phyloP scores from a whole-genome alignment of 1,140 invertebrate species.

The Drosophila asahinai region DNA sequence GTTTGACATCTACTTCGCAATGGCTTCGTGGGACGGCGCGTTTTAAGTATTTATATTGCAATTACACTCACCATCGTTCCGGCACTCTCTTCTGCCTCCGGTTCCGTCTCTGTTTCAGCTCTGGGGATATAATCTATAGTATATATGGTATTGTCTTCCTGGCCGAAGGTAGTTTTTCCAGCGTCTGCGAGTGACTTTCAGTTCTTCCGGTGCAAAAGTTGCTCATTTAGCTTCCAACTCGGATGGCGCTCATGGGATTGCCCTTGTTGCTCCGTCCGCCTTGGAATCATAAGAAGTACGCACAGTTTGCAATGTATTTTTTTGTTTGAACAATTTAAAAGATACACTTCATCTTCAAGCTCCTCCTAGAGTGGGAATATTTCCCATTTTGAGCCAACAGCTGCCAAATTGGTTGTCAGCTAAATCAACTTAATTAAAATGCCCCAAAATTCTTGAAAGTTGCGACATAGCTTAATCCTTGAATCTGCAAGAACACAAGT shows the following conservation, averaged over 20 bases:
- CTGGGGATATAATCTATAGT: neutral
- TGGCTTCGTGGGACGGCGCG: conserved; percentile 49
- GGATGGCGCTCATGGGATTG: conserved; percentile 28
- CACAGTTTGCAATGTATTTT: conserved; percentile 4
- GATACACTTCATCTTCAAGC: too few relatives aligned
- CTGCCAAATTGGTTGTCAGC: conserved; percentile 9
- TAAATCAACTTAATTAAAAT: conserved; percentile 39
- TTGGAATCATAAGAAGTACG: conserved; percentile 12
- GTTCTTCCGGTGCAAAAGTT: conserved; percentile 5
- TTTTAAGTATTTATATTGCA: conserved; percentile 70
- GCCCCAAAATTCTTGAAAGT: neutral
- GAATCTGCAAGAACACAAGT: conserved; percentile 5
- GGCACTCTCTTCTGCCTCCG: conserved; percentile 2
- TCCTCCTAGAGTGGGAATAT: too few relatives aligned
- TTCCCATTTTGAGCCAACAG: neutral
- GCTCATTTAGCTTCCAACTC: conserved; percentile 43
- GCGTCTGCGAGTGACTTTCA: conserved; percentile 12
- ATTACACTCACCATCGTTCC: conserved; percentile 56
- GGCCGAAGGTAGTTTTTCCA: conserved; percentile 4
- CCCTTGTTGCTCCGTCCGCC: neutral
- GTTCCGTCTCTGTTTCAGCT: neutral
- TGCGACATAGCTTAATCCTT: conserved; percentile 18
- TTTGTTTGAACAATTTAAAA: neutral
- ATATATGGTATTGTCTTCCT: neutral
- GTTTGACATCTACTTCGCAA: conserved; percentile 57